phyloP scores from a whole-genome alignment of 2,888 invertebrate species.

The Rhagium mordax region DNA sequence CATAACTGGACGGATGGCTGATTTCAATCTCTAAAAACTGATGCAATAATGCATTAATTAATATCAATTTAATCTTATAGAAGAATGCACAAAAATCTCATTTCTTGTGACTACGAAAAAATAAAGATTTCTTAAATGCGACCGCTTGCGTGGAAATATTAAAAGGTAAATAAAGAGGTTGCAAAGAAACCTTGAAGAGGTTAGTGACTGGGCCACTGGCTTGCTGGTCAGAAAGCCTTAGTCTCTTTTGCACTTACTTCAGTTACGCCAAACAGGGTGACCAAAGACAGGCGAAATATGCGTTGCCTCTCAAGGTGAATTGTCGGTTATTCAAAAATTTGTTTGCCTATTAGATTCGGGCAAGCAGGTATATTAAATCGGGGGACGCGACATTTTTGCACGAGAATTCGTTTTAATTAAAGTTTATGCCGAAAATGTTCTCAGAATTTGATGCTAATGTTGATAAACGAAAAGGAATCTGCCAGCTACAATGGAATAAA shows the following conservation, averaged over 20 bases:
- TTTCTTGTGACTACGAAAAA: too few relatives aligned
- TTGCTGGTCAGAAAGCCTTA: constrained; percentile 22
- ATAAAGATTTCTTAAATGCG: not conserved
- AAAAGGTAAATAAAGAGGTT: constrained; percentile 42
- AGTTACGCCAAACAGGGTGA: constrained; percentile 21
- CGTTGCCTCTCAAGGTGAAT: not conserved
- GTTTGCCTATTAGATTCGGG: too few relatives aligned
- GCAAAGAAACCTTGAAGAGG: constrained; percentile 62
- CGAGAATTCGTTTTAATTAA: too few relatives aligned
- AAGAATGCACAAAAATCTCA: too few relatives aligned
- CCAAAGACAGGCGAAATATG: not conserved
- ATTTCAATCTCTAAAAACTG: not conserved
- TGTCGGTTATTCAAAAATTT: not conserved
- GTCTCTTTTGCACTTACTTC: constrained; percentile 28
- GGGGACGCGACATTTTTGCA: too few relatives aligned
- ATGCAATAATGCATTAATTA: not conserved
- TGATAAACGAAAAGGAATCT: too few relatives aligned
- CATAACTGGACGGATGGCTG: not conserved
- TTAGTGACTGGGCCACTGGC: constrained; percentile 60
- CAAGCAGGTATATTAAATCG: too few relatives aligned
- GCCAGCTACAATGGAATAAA: too few relatives aligned
- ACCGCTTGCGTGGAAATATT: constrained; percentile 3
- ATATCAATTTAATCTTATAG: too few relatives aligned
- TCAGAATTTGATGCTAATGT: too few relatives aligned
- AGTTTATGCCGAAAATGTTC: too few relatives aligned